Conservation (phyloP, 2,797 vertebrate genomes). For the Protonibea diacanthus region DNA sequence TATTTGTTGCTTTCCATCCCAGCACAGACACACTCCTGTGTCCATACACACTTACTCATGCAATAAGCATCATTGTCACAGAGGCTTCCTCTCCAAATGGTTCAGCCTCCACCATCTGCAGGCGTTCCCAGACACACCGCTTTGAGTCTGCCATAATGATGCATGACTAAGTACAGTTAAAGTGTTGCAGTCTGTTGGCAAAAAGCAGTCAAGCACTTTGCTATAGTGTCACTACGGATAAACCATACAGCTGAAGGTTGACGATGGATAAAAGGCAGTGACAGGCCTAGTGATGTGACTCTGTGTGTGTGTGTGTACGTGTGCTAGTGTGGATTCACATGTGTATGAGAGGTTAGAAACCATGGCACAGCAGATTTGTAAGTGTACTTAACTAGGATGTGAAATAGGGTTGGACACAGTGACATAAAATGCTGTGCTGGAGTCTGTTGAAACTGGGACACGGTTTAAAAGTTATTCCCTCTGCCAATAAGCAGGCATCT, state of each 20-base stretch:
- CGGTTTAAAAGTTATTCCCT: conserved; percentile 79
- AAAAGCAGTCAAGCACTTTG: conserved; percentile 86
- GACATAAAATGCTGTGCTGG: conserved; percentile 81
- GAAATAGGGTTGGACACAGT: conserved; percentile 80
- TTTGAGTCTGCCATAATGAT: conserved; percentile 85
- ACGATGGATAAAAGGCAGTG: conserved; percentile 85
- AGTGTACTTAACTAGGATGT: conserved; percentile 79
- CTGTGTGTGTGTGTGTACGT: conserved; percentile 42
- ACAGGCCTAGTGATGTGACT: conserved; percentile 81
- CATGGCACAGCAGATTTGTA: conserved; percentile 81
- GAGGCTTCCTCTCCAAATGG: conserved; percentile 79
- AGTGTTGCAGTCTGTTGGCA: conserved; percentile 87
- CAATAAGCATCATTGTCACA: conserved; percentile 84
- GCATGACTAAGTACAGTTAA: conserved; percentile 88
- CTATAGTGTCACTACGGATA: conserved; percentile 86
- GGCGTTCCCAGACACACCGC: conserved; percentile 82
- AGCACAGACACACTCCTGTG: conserved; percentile 62
- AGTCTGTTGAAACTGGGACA: conserved; percentile 82
- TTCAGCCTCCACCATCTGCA: conserved; percentile 84
- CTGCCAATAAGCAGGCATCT: conserved; percentile 67
- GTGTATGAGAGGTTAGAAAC: conserved; percentile 77
- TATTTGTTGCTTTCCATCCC: conserved; percentile 33
- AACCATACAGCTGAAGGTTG: conserved; percentile 84
- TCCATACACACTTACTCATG: conserved; percentile 80
- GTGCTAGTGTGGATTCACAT: conserved; percentile 45